These are phyloP conservation scores for Egretta garzetta DNA, from an alignment of 2,113 vertebrate species.

Conservation along the genomic window DNA sequence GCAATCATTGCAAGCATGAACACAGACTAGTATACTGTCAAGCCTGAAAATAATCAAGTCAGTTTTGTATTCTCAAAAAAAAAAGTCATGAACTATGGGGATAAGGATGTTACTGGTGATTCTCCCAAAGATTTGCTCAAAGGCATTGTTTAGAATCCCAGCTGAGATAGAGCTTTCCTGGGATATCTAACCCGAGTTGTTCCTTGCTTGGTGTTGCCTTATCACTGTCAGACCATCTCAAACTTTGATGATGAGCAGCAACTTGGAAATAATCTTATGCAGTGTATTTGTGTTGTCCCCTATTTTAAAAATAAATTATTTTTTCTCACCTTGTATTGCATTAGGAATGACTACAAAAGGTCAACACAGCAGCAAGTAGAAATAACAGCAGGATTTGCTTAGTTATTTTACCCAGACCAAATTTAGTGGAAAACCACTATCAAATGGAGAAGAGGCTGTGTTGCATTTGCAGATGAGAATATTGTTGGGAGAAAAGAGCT, in stretches of 20 bases:
- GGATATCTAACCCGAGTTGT: neutral
- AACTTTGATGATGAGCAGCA: neutral
- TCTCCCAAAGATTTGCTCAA: neutral
- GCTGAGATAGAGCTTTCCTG: neutral
- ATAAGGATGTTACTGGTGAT: neutral
- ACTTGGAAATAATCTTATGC: neutral
- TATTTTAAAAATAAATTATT: neutral
- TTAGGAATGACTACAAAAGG: neutral
- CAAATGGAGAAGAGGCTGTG: neutral
- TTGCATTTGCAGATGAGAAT: neutral
- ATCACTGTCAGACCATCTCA: neutral
- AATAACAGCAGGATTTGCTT: neutral
- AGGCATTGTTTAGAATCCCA: neutral
- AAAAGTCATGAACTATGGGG: neutral
- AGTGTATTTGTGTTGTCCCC: neutral
- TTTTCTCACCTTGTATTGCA: neutral
- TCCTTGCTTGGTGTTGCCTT: neutral
- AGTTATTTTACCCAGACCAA: neutral
- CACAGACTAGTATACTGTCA: neutral
- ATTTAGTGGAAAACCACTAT: neutral
- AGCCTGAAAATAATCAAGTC: slow-evolving; percentile 53
- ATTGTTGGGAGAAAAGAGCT: neutral
- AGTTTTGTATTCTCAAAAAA: slow-evolving; percentile 34
- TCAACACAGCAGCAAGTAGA: neutral
- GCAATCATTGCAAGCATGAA: neutral